phyloP scores from a whole-genome alignment of 1,140 invertebrate species.

The Vanessa tameamea region DNA sequence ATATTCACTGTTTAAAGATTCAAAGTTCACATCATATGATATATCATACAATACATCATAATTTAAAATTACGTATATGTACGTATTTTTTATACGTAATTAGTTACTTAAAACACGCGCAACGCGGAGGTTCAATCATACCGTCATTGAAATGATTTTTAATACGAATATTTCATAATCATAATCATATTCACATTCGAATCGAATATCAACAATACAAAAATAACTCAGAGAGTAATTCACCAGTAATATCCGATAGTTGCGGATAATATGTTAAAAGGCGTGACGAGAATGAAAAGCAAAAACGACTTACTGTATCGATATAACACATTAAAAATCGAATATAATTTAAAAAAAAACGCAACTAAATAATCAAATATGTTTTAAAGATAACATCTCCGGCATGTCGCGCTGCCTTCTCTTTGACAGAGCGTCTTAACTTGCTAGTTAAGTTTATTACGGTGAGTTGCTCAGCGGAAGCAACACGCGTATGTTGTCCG shows the following conservation, averaged over 20 bases:
- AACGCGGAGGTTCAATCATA: no score
- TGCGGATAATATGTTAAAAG: not conserved
- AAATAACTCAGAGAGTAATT: no score
- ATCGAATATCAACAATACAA: no score
- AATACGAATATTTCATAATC: no score
- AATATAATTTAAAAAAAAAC: not conserved
- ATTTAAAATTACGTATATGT: no score
- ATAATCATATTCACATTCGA: no score
- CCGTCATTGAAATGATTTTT: no score
- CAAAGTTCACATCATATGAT: no score
- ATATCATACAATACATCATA: no score
- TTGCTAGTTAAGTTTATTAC: conserved; percentile 20
- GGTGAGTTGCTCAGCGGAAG: conserved; percentile 17
- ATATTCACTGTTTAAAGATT: no score
- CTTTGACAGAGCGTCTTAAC: conserved; percentile 14
- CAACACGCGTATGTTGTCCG: conserved; percentile 29
- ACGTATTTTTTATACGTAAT: no score
- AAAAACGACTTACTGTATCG: not conserved
- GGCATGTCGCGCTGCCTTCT: not conserved
- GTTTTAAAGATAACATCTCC: not conserved
- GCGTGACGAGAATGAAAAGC: not conserved
- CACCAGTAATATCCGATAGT: not conserved
- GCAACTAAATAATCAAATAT: not conserved
- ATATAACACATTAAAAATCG: not conserved
- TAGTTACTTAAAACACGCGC: no score